Evolutionary conservation across 2,888 invertebrate genomes (phyloP).

Genomic region (Drosophila peninsularis): DNA sequence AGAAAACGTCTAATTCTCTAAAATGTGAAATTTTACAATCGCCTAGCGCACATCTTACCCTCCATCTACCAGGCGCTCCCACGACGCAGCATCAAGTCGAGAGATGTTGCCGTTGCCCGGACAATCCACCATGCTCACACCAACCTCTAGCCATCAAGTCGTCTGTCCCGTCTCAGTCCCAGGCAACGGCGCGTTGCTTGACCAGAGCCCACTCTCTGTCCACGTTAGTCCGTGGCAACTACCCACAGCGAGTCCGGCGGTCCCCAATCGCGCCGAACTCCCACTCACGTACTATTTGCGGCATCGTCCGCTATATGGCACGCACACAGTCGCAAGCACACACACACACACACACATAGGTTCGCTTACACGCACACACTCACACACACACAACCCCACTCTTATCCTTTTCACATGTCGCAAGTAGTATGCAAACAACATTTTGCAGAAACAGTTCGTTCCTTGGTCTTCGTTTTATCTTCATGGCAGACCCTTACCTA

Average conservation of each 20-base stretch:
- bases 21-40: constrained; percentile 82
- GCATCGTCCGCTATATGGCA: constrained; percentile 67
- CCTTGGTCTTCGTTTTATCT: constrained; percentile 81
- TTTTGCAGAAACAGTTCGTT: constrained; percentile 82
- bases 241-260: constrained; percentile 69
- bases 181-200: constrained; percentile 72
- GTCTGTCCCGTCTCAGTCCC: constrained; percentile 73
- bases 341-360: constrained; percentile 24
- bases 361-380: constrained; percentile 14
- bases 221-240: constrained; percentile 68
- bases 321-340: constrained; percentile 29
- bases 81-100: constrained; percentile 66
- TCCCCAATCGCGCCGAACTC: constrained; percentile 75
- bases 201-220: constrained; percentile 52
- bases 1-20: constrained; percentile 81
- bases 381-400: constrained; percentile 50
- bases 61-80: constrained; percentile 62
- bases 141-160: constrained; percentile 70
- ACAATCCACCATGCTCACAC: constrained; percentile 44
- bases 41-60: constrained; percentile 80
- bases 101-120: constrained; percentile 65
- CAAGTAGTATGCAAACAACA: constrained; percentile 84
- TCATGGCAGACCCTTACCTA: constrained; percentile 80
- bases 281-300: constrained; percentile 71
- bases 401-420: constrained; percentile 83